Conservation (phyloP, 2,888 invertebrate genomes). For the Peribatodes rhomboidaria region DNA sequence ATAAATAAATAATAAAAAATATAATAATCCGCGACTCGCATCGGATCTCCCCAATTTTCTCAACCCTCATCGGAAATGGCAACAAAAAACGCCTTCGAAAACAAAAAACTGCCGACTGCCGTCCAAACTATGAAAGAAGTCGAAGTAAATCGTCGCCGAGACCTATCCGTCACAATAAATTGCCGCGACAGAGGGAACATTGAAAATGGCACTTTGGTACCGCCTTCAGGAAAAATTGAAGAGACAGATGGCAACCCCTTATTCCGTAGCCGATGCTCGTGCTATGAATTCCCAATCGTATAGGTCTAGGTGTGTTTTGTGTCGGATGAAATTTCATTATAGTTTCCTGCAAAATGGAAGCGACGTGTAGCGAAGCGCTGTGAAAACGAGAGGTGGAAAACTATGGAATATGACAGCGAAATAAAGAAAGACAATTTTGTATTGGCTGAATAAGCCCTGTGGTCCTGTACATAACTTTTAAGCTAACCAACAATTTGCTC, state of each 20-base stretch:
- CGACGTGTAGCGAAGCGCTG: constrained; percentile 23
- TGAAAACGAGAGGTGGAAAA: constrained; percentile 14
- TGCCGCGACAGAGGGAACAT: constrained; percentile 62
- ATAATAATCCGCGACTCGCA: not conserved
- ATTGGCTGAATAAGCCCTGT: not conserved
- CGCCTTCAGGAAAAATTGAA: constrained; percentile 49
- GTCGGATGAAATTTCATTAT: constrained; percentile 38
- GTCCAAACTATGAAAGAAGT: constrained; percentile 28
- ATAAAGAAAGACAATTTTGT: not conserved
- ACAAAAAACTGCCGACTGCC: constrained; percentile 27
- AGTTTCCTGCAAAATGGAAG: constrained; percentile 30
- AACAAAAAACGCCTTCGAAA: constrained; percentile 27
- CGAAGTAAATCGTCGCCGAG: constrained; percentile 39
- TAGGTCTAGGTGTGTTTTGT: constrained; percentile 37
- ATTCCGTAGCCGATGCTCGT: constrained; percentile 39
- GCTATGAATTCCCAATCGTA: constrained; percentile 45
- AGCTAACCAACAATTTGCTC: no score
- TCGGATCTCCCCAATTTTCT: constrained; percentile 19
- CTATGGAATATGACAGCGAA: constrained; percentile 27
- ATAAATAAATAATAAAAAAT: not conserved
- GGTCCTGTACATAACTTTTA: no score
- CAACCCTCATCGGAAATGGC: constrained; percentile 26
- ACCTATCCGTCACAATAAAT: constrained; percentile 73
- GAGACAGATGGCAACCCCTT: constrained; percentile 48
- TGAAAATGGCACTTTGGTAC: constrained; percentile 55